Base-by-base conservation (phyloP, 2,113 vertebrate species). In the Haemorhous mexicanus region DNA sequence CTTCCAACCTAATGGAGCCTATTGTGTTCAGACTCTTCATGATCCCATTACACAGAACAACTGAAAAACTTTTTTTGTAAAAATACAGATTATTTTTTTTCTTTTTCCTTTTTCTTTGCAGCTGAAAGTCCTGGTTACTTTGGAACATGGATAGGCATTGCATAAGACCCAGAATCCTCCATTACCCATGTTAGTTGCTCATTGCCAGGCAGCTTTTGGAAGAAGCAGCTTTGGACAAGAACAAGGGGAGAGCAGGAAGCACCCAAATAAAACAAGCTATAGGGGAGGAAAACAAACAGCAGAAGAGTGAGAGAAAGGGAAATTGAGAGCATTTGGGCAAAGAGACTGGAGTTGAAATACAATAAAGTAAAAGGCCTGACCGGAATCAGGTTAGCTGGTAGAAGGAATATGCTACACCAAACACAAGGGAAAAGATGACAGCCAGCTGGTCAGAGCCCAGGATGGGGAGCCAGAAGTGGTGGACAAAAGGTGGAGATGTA, bases 201-300 rank as follows among this genome's bases (percentile, higher is more conserved):
- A 17, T 37, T 79, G 19, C 15, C 41, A 72, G 46, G 27, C 19
- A 81, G 32, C 24, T 47, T 27, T 55, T 33, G 33, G 66, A 77
- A 82, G 13, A 16, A 83, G 50, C 33, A 70, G 16, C 4, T 90
- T 82, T 53, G 30, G 28, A 75, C 16, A 86, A 88, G 23, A 93
- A 56, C 19, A 82, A 4, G 10, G 6, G 8, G 62, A 75, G 6
- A 13, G 13, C 0, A 1, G 27, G 20, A 41, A 72, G 27, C 5
- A 46, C 9, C 3, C 13, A 8, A 58, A 64, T 70, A 58, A 55
- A 76, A 80, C 10, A 66, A 78, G 41, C 3, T 28, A 20, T 28
- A 41, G 17, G 5, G 7, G 9, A 72, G 13, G 9, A 26, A 56
- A 61, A 85, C 19, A 74, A 90, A 58, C 4, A 90, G 39, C 26